Evolutionary conservation across 2,888 invertebrate species (phyloP).

Genomic region (Tipula confusa): DNA sequence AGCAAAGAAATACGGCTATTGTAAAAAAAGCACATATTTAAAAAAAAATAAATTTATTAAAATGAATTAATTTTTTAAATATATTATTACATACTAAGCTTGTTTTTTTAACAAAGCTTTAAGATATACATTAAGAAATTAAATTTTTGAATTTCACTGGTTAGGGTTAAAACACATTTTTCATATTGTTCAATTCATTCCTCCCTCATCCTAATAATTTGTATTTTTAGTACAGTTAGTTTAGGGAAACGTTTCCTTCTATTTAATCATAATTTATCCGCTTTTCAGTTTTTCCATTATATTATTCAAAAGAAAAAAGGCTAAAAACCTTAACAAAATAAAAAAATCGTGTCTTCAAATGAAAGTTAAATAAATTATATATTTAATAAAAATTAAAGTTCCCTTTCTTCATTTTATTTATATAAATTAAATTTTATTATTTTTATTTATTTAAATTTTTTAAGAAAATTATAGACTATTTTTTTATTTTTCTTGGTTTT

Average conservation of each 20-base stretch:
- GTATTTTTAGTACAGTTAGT: neutral
- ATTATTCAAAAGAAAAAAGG: neutral
- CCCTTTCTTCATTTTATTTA: neutral
- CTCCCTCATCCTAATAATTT: neutral
- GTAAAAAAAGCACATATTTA: too few species aligned
- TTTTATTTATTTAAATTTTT: neutral
- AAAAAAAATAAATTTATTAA: too few species aligned
- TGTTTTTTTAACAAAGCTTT: too few species aligned
- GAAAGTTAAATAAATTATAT: conserved; percentile 12
- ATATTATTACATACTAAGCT: too few species aligned
- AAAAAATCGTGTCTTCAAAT: conserved; percentile 25
- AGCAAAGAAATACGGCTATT: too few species aligned
- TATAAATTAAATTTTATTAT: neutral
- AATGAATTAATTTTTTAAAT: too few species aligned
- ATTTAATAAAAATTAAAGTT: neutral
- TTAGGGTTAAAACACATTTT: neutral
- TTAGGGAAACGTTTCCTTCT: neutral
- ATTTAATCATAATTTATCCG: conserved; percentile 4
- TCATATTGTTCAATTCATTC: neutral
- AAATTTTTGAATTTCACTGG: too few species aligned
- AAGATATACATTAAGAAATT: too few species aligned
- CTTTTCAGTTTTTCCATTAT: neutral
- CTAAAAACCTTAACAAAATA: neutral
- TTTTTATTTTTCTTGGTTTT: neutral
- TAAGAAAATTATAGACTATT: neutral